Percentiles rank a stretch among this genome's conserved stretches.
Evolutionary conservation across 2,113 vertebrate species (phyloP).

Genomic region (human): DNA sequence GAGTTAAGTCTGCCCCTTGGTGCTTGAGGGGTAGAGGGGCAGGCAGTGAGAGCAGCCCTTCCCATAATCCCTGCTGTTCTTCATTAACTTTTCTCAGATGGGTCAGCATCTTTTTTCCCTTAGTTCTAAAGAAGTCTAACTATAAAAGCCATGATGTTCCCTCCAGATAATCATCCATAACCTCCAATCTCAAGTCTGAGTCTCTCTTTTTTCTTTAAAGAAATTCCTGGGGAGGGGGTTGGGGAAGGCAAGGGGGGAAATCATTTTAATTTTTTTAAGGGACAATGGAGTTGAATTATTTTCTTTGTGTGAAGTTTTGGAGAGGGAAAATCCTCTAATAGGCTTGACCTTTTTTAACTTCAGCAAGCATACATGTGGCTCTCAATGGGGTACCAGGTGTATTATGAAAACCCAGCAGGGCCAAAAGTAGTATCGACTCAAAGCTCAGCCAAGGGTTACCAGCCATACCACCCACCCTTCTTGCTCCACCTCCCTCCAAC

Average conservation of each 20-base stretch:
- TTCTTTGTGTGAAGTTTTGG: conserved; percentile 35
- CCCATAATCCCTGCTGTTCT: conserved; percentile 43
- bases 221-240: conserved; percentile 31
- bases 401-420: background rate
- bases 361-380: background rate
- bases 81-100: conserved; percentile 61
- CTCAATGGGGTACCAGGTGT: background rate
- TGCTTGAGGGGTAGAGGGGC: background rate
- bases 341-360: conserved; percentile 35
- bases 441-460: conserved; percentile 27
- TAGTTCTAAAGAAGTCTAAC: conserved; percentile 45
- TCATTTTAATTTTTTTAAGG: conserved; percentile 23
- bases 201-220: conserved; percentile 40
- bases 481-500: background rate
- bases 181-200: conserved; percentile 4
- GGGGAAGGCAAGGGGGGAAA: background rate
- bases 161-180: conserved; percentile 53
- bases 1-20: conserved; percentile 25
- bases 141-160: conserved; percentile 48
- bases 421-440: background rate
- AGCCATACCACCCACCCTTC: conserved; percentile 5
- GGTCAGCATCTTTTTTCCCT: conserved; percentile 30
- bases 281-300: conserved; percentile 46
- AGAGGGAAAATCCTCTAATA: conserved; percentile 14
- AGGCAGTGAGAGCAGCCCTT: background rate